These are phyloP conservation scores for Tipula confusa DNA, from an alignment of 2,888 invertebrate species.

Conservation along the genomic window DNA sequence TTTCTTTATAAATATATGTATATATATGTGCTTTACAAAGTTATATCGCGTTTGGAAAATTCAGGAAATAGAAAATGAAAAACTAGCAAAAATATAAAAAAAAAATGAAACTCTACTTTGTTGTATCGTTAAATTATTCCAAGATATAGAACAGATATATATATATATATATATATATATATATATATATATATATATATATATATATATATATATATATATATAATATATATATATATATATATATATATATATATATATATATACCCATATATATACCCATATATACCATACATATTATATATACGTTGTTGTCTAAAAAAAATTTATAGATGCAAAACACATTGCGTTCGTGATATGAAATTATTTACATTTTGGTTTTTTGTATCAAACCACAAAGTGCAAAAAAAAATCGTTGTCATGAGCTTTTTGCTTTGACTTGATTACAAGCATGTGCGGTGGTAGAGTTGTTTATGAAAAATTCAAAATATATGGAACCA, in stretches of 20 bases:
- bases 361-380: neutral
- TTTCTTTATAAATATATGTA: neutral
- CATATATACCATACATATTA: too few relatives aligned
- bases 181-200: too few relatives aligned
- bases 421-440: neutral
- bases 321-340: conserved; percentile 16
- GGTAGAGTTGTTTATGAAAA: neutral
- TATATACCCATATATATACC: too few relatives aligned
- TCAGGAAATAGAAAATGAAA: conserved; percentile 20
- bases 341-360: conserved; percentile 20
- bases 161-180: neutral
- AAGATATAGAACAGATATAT: neutral
- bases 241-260: too few relatives aligned
- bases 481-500: neutral
- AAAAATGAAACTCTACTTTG: neutral
- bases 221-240: too few relatives aligned
- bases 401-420: neutral
- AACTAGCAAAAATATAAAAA: neutral
- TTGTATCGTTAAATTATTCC: conserved; percentile 20
- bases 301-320: neutral
- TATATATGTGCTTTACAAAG: neutral
- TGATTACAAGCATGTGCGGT: neutral
- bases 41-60: neutral
- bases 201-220: too few relatives aligned
- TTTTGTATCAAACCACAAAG: neutral